These are phyloP conservation scores for Etheostoma spectabile DNA, from an alignment of 2,113 vertebrate genomes.

Conservation along the genomic window DNA sequence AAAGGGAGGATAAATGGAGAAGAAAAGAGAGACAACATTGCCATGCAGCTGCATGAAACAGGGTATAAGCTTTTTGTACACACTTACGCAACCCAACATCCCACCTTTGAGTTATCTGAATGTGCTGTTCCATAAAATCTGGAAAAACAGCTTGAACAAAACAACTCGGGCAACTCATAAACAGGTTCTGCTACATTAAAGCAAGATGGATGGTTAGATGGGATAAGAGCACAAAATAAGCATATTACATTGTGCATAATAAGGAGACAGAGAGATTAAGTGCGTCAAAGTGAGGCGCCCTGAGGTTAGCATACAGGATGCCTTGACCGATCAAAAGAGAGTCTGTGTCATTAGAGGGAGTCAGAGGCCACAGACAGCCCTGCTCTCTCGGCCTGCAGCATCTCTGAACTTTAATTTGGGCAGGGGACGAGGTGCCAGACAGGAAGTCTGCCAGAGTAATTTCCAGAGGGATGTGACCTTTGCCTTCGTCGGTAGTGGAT, in stretches of 20 bases:
- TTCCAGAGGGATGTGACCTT: slow-evolving; percentile 74
- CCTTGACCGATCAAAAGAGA: slow-evolving; percentile 61
- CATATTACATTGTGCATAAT: not conserved
- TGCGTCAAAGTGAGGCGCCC: slow-evolving; percentile 7
- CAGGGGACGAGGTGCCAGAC: slow-evolving; percentile 41
- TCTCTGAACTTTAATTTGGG: slow-evolving; percentile 71
- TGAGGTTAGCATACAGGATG: slow-evolving; percentile 42
- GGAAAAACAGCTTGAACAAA: slow-evolving; percentile 21
- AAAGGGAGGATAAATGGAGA: slow-evolving; percentile 4
- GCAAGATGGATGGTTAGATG: not conserved
- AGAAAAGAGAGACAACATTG: not conserved
- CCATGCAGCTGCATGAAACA: not conserved
- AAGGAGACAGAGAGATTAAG: not conserved
- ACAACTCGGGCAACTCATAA: slow-evolving; percentile 21
- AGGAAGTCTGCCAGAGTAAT: slow-evolving; percentile 73
- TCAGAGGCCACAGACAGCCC: slow-evolving; percentile 42
- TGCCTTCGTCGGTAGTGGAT: slow-evolving; percentile 36
- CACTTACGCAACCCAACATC: not conserved
- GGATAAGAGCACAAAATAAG: not conserved
- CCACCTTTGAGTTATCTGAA: slow-evolving; percentile 4
- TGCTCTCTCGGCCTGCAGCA: slow-evolving; percentile 39
- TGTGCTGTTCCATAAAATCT: slow-evolving; percentile 13
- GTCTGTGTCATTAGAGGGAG: slow-evolving; percentile 47
- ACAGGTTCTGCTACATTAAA: slow-evolving; percentile 14
- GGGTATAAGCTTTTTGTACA: not conserved